Conservation (phyloP, 1,140 invertebrate genomes). For the Leptinotarsa lineolata region DNA sequence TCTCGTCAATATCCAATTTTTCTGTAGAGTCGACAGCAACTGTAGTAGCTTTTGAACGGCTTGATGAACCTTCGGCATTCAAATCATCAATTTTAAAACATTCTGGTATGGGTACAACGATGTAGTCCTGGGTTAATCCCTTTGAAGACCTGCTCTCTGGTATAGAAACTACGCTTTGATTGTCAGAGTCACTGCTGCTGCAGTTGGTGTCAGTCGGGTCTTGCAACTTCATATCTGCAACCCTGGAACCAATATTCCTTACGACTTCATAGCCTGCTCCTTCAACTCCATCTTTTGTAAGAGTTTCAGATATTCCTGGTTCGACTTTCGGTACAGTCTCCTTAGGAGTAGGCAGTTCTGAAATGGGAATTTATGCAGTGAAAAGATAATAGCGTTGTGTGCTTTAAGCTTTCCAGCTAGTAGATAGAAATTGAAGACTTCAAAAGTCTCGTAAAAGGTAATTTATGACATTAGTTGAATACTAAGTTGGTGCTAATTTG, state of each 20-base stretch:
- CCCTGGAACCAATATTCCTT: slow-evolving; percentile 11
- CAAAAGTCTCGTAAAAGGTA: no score
- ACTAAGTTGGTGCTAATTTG: no score
- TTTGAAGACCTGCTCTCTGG: slow-evolving; percentile 30
- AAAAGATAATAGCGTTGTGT: no score
- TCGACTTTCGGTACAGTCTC: no score
- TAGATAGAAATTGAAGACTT: no score
- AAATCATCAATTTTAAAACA: slow-evolving; percentile 13
- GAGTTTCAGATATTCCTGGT: no score
- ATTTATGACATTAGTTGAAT: no score
- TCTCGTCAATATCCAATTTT: background rate
- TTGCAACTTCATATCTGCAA: slow-evolving; percentile 23
- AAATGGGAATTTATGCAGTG: no score
- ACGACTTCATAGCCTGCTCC: slow-evolving; percentile 22
- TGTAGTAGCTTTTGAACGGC: background rate
- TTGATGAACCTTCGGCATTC: background rate
- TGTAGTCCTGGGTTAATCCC: slow-evolving; percentile 17
- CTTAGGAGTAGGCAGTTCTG: no score
- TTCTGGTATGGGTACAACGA: slow-evolving; percentile 24
- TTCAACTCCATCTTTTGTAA: no score
- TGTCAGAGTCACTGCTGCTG: slow-evolving; percentile 37
- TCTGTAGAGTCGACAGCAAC: background rate
- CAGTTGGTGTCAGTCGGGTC: slow-evolving; percentile 25
- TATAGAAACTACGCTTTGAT: slow-evolving; percentile 33
- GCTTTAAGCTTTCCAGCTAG: no score